These are phyloP conservation scores for Lepeophtheirus nordmannii DNA, from an alignment of 2,888 invertebrate species.

Conservation along the genomic window DNA sequence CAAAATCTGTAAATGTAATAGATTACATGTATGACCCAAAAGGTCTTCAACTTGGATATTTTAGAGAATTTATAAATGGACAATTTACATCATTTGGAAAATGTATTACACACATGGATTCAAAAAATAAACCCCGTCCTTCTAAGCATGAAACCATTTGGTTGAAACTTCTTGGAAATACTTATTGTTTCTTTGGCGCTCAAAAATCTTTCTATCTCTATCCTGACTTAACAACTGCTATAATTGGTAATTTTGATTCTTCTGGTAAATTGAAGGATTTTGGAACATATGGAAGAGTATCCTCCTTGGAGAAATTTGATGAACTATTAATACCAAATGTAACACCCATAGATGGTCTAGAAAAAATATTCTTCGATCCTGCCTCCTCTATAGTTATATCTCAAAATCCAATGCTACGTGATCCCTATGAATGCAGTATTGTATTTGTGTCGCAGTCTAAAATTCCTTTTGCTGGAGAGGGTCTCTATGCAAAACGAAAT, in stretches of 20 bases:
- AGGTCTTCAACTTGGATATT: not conserved
- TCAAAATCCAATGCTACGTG: slow-evolving; percentile 9
- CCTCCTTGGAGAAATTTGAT: not conserved
- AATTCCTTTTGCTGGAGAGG: slow-evolving; percentile 19
- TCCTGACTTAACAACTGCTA: slow-evolving; percentile 12
- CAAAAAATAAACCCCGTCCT: not conserved
- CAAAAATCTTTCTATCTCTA: slow-evolving; percentile 8
- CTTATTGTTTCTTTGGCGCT: not conserved
- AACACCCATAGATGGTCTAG: not conserved
- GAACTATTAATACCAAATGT: not conserved
- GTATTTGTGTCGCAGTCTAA: slow-evolving; percentile 11
- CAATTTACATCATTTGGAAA: not conserved
- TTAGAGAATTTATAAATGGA: not conserved
- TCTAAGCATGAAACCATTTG: not conserved
- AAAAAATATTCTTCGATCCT: not conserved
- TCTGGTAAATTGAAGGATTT: not conserved
- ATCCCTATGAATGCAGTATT: slow-evolving; percentile 10
- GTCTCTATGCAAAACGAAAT: slow-evolving; percentile 17
- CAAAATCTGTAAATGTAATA: not conserved
- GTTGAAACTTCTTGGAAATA: not conserved
- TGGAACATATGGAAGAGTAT: not conserved
- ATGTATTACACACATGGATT: not conserved
- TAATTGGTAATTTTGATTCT: not conserved
- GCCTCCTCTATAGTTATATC: slow-evolving; percentile 12
- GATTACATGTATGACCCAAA: not conserved